Conservation (phyloP, 2,113 vertebrate genomes). For the Microtus ochrogaster region DNA sequence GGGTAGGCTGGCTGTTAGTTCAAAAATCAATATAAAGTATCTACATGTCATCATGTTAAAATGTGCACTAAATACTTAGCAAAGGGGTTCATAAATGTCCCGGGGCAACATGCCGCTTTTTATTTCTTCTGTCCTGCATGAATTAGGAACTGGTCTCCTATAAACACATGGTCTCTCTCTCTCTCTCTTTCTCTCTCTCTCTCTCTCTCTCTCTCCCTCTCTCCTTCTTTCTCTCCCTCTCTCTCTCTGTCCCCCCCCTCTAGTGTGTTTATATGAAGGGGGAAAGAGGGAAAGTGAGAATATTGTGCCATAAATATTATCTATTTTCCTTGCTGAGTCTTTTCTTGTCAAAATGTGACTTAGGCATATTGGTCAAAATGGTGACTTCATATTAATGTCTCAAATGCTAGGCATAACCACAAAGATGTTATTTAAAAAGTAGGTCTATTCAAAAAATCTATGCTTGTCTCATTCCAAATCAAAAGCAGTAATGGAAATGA, state of each 20-base stretch:
- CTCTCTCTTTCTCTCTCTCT: no score
- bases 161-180: background rate
- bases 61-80: slow-evolving; percentile 15
- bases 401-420: no score
- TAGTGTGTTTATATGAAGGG: no score
- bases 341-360: no score
- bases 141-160: slow-evolving; percentile 10
- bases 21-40: slow-evolving; percentile 2
- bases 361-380: no score
- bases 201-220: no score
- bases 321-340: no score
- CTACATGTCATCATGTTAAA: background rate
- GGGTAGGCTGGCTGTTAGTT: background rate
- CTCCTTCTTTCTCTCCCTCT: no score
- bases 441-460: background rate
- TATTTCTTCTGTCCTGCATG: background rate
- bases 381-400: no score
- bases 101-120: background rate
- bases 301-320: no score
- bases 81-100: slow-evolving; percentile 7
- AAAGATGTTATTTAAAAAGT: background rate
- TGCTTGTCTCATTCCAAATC: background rate
- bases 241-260: no score
- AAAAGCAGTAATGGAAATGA: slow-evolving; percentile 6
- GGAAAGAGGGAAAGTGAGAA: no score